Base-by-base conservation (phyloP, 2,888 invertebrate species). In the Zhuqinia jingwanae region DNA sequence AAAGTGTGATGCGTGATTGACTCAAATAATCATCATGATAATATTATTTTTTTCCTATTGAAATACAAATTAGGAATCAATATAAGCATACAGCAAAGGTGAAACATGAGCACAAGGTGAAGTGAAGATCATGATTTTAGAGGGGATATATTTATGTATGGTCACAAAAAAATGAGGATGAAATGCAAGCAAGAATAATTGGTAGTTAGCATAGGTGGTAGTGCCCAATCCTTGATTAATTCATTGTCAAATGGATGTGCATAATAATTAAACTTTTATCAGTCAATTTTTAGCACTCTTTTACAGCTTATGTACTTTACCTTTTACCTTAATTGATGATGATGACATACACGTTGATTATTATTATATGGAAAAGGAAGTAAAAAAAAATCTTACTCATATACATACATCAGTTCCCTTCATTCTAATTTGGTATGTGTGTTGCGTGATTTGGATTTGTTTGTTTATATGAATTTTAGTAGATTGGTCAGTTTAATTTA, bases 41-140 rank as follows among this genome's bases (percentile, higher is more conserved):
- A 36, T 3, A 6, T 36, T 36, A 8, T 36, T 3, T 36, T 36
- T 36, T 20, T 68, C 36, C n/a, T 36, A 65, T 68, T 68, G 42
- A 42, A 45, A 42, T 68, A 68, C 68, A 68, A 68, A 68, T 42
- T 68, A 68, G 68, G 68, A 68, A 68, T 68, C 68, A 68, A 68
- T 68, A 58, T 25, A 1, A 1, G 15, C 25, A 11, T 36, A n/a
- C n/a, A n/a, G 22, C 10, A 58, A 36, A 58, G 58, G 58, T 58
- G 58, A 58, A 58, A 58, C 58, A 58, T 58, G 58, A 58, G 58
- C 15, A 13, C 58, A 58, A 58, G 22, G 27, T 25, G 58, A 2
- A n/a, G 2, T 50, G 50, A 25, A 58, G 25, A 13, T 20, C 20
- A 8, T 20, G 5, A 20, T n/a, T n/a, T n/a, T n/a, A n/a, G n/a